phyloP scores from a whole-genome alignment of 2,113 vertebrate genomes.

The Menidia beryllina region DNA sequence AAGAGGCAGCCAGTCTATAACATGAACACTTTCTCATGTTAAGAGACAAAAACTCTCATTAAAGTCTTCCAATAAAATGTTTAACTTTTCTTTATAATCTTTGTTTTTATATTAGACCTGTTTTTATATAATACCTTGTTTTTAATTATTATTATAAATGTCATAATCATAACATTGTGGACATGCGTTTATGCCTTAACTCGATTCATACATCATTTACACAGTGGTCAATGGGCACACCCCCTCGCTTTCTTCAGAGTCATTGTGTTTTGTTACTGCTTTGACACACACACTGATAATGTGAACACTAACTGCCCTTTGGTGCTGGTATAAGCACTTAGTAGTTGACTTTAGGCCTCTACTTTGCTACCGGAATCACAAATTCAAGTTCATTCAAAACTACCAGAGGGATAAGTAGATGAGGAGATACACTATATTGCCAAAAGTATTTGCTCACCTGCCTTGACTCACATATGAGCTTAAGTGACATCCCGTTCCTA shows the following conservation, averaged over 20 bases:
- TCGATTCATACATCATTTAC: constrained; percentile 16
- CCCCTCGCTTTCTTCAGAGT: constrained; percentile 3
- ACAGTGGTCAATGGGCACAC: constrained; percentile 6
- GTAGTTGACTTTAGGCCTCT: constrained; percentile 52
- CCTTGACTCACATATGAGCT: no score
- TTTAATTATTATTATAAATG: no score
- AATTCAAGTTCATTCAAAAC: constrained; percentile 47
- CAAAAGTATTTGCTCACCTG: no score
- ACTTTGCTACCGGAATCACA: constrained; percentile 33
- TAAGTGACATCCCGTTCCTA: no score
- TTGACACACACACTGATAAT: constrained; percentile 53
- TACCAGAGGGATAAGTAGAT: constrained; percentile 47
- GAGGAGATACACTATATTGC: no score
- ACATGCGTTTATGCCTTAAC: constrained; percentile 1
- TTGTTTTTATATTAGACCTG: no score
- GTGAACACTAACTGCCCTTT: constrained; percentile 57
- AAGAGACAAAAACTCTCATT: no score
- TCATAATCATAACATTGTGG: constrained; percentile 10
- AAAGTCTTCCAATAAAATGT: no score
- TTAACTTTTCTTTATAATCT: no score
- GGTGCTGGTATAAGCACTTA: constrained; percentile 59
- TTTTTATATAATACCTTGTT: no score
- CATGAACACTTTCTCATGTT: no score
- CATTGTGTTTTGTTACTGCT: constrained; percentile 27
- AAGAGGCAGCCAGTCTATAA: no score